These are phyloP conservation scores for Corythucha ciliata DNA, from an alignment of 2,888 invertebrate genomes.

Conservation along the genomic window DNA sequence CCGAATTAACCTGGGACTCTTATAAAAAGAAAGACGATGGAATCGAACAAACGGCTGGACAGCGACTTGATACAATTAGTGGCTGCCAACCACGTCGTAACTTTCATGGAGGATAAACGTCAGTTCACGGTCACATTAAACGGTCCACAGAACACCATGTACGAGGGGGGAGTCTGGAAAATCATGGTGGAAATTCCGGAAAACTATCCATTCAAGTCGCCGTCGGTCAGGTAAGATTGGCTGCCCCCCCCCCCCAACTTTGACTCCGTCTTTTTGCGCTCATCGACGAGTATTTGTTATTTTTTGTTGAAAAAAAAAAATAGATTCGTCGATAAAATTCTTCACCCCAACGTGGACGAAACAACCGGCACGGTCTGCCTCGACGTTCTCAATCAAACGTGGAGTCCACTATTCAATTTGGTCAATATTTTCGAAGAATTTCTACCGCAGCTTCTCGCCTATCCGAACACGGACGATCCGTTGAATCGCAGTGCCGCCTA, in stretches of 20 bases:
- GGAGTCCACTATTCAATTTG: slow-evolving; percentile 98
- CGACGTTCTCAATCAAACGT: slow-evolving; percentile 99
- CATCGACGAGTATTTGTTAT: too few relatives aligned
- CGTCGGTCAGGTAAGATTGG: slow-evolving; percentile 98
- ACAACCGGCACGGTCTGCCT: slow-evolving; percentile 98
- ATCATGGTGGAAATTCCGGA: slow-evolving; percentile 98
- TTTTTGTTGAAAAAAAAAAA: too few relatives aligned
- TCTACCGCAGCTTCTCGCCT: slow-evolving; percentile 96
- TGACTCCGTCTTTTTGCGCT: too few relatives aligned
- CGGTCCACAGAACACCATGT: slow-evolving; percentile 75
- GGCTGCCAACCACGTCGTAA: too few relatives aligned
- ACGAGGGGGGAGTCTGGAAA: slow-evolving; percentile 99
- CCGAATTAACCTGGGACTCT: too few relatives aligned
- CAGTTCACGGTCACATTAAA: slow-evolving; percentile 99
- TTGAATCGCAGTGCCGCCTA: slow-evolving; percentile 98
- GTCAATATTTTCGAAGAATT: slow-evolving; percentile 99
- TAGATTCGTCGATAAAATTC: slow-evolving; percentile 99
- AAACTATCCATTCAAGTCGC: slow-evolving; percentile 99
- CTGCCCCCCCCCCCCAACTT: too few relatives aligned
- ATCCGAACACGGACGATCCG: slow-evolving; percentile 99
- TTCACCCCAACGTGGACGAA: slow-evolving; percentile 99
- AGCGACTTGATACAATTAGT: too few relatives aligned
- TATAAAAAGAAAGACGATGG: too few relatives aligned
- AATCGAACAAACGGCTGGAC: too few relatives aligned
- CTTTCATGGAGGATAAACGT: too few relatives aligned